Percentiles rank a stretch among this genome's conserved stretches.
Conservation (phyloP, 1,140 invertebrate genomes). For the Brachionus angularis region DNA sequence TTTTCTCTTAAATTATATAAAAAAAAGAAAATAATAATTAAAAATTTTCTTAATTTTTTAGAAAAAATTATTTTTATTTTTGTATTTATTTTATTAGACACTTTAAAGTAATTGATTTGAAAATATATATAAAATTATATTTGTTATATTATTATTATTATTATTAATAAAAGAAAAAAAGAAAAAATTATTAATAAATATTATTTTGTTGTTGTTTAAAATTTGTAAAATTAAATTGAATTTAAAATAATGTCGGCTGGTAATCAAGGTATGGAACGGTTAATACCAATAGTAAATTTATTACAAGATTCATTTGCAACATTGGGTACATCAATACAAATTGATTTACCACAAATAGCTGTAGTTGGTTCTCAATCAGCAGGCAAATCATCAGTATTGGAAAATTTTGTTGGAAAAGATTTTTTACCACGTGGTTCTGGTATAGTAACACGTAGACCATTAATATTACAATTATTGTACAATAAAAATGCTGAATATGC, state of each 20-base stretch:
- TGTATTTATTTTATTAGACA: no score
- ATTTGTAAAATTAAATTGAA: no score
- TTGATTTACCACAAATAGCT: slow-evolving; percentile 98
- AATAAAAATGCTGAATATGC: slow-evolving; percentile 75
- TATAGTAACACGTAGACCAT: slow-evolving; percentile 92
- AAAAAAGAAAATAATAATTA: no score
- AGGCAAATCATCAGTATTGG: slow-evolving; percentile 96
- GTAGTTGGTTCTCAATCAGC: slow-evolving; percentile 98
- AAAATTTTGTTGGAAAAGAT: slow-evolving; percentile 89
- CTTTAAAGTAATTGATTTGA: no score
- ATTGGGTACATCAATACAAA: slow-evolving; percentile 90
- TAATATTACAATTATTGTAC: slow-evolving; percentile 88
- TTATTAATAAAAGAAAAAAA: no score
- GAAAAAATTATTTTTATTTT: no score
- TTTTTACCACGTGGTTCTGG: slow-evolving; percentile 77
- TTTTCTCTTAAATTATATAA: no score
- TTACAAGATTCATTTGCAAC: slow-evolving; percentile 98
- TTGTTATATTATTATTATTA: no score
- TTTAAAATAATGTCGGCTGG: slow-evolving; percentile 40
- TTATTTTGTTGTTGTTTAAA: no score
- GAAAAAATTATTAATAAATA: no score
- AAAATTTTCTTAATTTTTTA: no score
- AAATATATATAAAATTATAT: no score
- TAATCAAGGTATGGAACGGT: slow-evolving; percentile 88
- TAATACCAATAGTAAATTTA: slow-evolving; percentile 97